These are phyloP conservation scores for Cheumatopsyche charites DNA, from an alignment of 1,140 invertebrate species.

Conservation along the genomic window DNA sequence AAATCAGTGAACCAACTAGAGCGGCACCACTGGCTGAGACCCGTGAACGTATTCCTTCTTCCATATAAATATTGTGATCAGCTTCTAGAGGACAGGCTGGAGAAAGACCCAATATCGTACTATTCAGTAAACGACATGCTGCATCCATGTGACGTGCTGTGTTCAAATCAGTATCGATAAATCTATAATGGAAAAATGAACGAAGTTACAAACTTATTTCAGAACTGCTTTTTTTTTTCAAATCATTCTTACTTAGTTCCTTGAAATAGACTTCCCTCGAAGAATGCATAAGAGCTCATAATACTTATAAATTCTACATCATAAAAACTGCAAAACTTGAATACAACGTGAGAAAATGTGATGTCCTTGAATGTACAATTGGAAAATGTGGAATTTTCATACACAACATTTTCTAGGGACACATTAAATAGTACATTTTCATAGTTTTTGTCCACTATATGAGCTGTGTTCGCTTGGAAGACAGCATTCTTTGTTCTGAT, in stretches of 20 bases:
- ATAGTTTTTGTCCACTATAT: slow-evolving; percentile 47
- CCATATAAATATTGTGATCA: slow-evolving; percentile 45
- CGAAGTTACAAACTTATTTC: slow-evolving; percentile 13
- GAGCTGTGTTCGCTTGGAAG: slow-evolving; percentile 50
- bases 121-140: slow-evolving; percentile 41
- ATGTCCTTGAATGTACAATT: slow-evolving; percentile 59
- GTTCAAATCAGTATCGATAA: slow-evolving; percentile 50
- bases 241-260: slow-evolving; percentile 57
- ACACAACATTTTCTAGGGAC: slow-evolving; percentile 56
- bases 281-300: slow-evolving; percentile 57
- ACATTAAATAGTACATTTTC: slow-evolving; percentile 53
- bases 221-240: neutral
- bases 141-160: slow-evolving; percentile 47
- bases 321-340: slow-evolving; percentile 57
- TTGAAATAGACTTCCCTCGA: slow-evolving; percentile 54
- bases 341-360: slow-evolving; percentile 59
- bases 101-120: slow-evolving; percentile 42
- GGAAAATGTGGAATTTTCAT: slow-evolving; percentile 54
- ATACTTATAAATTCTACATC: slow-evolving; percentile 58
- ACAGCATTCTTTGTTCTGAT: slow-evolving; percentile 51
- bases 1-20: slow-evolving; percentile 14
- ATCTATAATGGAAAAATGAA: slow-evolving; percentile 37
- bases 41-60: slow-evolving; percentile 34
- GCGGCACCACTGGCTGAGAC: slow-evolving; percentile 35
- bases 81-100: slow-evolving; percentile 43